Evolutionary conservation across 2,888 invertebrate species (phyloP), one percentile per base, ranked within the genome.

Genomic region (Nomada flava): DNA sequence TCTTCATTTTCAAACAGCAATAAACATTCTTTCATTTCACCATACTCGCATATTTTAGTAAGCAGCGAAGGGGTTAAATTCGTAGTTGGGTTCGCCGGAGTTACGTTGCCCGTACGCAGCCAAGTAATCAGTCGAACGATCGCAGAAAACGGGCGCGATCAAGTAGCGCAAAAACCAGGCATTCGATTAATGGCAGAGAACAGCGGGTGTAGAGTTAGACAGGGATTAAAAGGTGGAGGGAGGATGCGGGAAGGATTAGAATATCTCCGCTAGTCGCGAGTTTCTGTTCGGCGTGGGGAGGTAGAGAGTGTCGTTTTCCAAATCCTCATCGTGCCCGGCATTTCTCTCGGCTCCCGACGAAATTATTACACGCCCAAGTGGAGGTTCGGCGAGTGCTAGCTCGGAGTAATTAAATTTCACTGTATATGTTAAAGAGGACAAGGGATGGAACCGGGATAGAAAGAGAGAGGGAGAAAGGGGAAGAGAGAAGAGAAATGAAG

Each of bases 401-500:
- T 82, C 65, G 74, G 64, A 86, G 87, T 90, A 90, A 90, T 90
- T 90, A 88, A 88, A 90, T 90, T 90, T 85, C 75, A 64, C 72
- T 63, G 82, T 80, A 75, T 77, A 86, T 69, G 79, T 77, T 79
- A 63, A 73, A 70, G 81, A 75, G 71, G 60, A 57, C 50, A 20
- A n/a, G 13, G 36, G 76, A n/a, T 26, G 67, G 55, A 29, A 23
- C 11, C 5, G 23, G 36, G 36, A 29, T 29, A 36, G 36, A 5
- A 7, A 29, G 29, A 29, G 29, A 7, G 7, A 7, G 7, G 3
- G 3, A 29, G 64, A 26, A 0, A 13, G 36, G 10, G 3, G 44
- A 62, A 26, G 0, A 50, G 26, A 47, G 29, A 65, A 57, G 42
- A 36, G 42, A 29, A 29, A 67, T 23, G 63, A 2, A 62, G 62